Percentiles rank a stretch among this genome's conserved stretches.
Conservation (phyloP, 2,113 vertebrate genomes). For the Phyllostomus discolor region DNA sequence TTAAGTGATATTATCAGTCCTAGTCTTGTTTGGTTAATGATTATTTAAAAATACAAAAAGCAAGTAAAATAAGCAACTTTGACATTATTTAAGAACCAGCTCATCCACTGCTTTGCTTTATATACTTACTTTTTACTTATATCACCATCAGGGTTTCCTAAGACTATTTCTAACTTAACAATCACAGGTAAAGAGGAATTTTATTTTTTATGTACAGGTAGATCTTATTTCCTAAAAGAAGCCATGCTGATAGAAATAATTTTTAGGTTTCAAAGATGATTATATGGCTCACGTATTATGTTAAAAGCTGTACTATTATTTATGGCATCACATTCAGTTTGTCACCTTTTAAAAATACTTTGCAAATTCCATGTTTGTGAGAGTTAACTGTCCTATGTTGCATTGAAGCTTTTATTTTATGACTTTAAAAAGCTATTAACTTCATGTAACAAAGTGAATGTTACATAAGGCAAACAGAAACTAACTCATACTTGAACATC, state of each 20-base stretch:
- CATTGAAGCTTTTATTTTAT: not conserved
- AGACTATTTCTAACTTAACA: not conserved
- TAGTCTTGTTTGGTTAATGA: not conserved
- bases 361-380: not conserved
- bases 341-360: not conserved
- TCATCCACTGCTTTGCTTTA: not conserved
- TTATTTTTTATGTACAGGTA: not conserved
- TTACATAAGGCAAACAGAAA: not conserved
- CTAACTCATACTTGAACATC: not conserved
- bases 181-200: not conserved
- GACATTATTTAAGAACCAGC: not conserved
- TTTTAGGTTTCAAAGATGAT: not conserved
- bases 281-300: not conserved
- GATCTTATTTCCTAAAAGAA: not conserved
- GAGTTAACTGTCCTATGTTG: not conserved
- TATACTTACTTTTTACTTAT: not conserved
- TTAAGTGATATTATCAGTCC: not conserved
- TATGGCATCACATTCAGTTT: not conserved
- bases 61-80: not conserved
- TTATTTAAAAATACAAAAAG: not conserved
- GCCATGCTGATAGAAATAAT: not conserved
- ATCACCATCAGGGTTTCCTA: not conserved
- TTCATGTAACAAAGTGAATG: not conserved
- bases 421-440: not conserved
- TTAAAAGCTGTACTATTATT: not conserved